Evolutionary conservation across 2,888 invertebrate genomes (phyloP).

Genomic region (Hydrotaea diabolus): DNA sequence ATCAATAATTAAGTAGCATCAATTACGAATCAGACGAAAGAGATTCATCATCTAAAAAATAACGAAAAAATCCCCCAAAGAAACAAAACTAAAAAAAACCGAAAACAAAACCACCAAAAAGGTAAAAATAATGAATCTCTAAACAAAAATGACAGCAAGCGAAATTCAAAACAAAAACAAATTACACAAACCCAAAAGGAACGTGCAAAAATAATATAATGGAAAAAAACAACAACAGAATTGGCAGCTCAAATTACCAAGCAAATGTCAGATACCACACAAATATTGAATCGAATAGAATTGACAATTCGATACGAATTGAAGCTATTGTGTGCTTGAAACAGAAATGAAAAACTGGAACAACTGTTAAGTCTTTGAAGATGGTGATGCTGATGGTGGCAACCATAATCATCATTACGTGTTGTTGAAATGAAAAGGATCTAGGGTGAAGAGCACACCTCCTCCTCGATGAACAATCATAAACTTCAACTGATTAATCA

Average conservation of each 20-base stretch:
- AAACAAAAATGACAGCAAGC: background rate
- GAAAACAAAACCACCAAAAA: background rate
- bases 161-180: background rate
- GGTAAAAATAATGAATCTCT: background rate
- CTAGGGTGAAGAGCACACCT: too few species aligned
- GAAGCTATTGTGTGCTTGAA: too few species aligned
- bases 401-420: too few species aligned
- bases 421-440: too few species aligned
- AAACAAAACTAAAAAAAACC: background rate
- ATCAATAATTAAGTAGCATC: background rate
- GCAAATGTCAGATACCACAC: too few species aligned
- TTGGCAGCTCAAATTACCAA: background rate
- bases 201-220: background rate
- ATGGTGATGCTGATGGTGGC: too few species aligned
- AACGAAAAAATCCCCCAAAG: background rate
- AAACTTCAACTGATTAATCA: too few species aligned
- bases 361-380: too few species aligned
- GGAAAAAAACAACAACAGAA: background rate
- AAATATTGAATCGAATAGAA: too few species aligned
- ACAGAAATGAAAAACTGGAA: too few species aligned
- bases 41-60: background rate
- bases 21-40: background rate
- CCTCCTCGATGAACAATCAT: too few species aligned
- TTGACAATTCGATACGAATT: too few species aligned
- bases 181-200: background rate